Evolutionary conservation across 2,888 invertebrate species (phyloP), one percentile per base, ranked within the genome.

Genomic region (Trichopria drosophilae): DNA sequence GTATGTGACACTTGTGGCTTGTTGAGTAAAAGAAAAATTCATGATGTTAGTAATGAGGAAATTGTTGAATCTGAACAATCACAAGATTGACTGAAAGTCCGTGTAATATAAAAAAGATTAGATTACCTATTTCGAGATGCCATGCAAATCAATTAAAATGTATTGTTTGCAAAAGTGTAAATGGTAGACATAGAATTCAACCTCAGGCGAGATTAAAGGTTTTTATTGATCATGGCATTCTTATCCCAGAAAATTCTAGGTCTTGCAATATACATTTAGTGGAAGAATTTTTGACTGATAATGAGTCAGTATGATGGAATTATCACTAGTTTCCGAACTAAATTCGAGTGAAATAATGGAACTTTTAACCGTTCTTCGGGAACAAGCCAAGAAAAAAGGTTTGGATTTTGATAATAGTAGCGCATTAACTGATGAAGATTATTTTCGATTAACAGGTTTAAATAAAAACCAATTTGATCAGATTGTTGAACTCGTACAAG

Each of bases 341-440:
- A 31, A 31, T 31, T 15, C 31, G 31, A 31, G 4, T 31, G 31
- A 31, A n/a, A n/a, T 31, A 31, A 31, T 31, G 31, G 31, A 31
- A n/a, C 31, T 31, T n/a, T 31, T 31, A 31, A 31, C 3, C 12
- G 31, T 5, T 12, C 31, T n/a, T 31, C 31, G n/a, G 31, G 31
- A 31, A 6, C 6, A 31, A 31, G 12, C 31, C 7, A 31, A 7
- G 18, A 31, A 31, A 18, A 31, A 31, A 31, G 31, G 31, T 3
- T 31, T 31, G 9, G 31, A 31, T 31, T 12, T 31, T 10, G 31
- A 31, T 31, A 12, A 31, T n/a, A 31, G 13, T 9, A 31, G 31
- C 12, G 31, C 31, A 18, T 12, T 31, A 18, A 31, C 2, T 12
- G 31, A 31, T 31, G 31, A 31, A 31, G 31, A 31, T 10, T 31